These are phyloP conservation scores for Sorex maritimensis DNA, from an alignment of 2,797 vertebrate species.

Conservation along the genomic window DNA sequence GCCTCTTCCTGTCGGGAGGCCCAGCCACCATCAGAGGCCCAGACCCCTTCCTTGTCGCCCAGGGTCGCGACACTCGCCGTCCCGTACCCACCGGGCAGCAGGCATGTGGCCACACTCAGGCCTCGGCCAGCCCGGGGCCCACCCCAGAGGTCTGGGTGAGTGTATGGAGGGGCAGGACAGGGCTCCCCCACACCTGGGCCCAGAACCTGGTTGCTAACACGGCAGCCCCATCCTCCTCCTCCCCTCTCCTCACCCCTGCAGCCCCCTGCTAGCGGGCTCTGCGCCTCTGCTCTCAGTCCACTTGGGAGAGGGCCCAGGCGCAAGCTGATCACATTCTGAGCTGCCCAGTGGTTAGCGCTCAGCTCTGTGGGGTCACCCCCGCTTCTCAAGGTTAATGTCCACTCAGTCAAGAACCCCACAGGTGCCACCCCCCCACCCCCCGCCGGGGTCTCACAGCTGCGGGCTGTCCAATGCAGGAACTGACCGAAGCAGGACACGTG, in stretches of 20 bases:
- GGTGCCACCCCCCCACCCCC: neutral
- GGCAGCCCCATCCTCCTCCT: too few relatives aligned
- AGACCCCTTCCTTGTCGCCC: fast-evolving
- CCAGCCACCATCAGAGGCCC: neutral
- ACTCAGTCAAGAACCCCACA: neutral
- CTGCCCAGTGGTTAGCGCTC: neutral
- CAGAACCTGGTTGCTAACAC: neutral
- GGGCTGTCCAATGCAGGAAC: too few relatives aligned
- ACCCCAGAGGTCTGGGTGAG: neutral
- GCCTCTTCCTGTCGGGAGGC: neutral
- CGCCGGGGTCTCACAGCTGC: too few relatives aligned
- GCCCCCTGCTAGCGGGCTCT: neutral
- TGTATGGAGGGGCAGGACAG: neutral
- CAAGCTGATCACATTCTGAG: too few relatives aligned
- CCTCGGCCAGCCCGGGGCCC: neutral
- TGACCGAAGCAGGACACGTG: too few relatives aligned
- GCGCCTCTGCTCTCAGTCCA: neutral
- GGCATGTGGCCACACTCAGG: neutral
- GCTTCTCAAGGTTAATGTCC: too few relatives aligned
- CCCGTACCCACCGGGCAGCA: neutral
- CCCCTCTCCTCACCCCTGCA: neutral
- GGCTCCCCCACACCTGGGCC: neutral
- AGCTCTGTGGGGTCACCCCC: neutral
- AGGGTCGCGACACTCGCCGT: neutral
- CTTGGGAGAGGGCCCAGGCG: too few relatives aligned